Conservation (phyloP, 2,797 vertebrate genomes). For the Graptemys geographica region DNA sequence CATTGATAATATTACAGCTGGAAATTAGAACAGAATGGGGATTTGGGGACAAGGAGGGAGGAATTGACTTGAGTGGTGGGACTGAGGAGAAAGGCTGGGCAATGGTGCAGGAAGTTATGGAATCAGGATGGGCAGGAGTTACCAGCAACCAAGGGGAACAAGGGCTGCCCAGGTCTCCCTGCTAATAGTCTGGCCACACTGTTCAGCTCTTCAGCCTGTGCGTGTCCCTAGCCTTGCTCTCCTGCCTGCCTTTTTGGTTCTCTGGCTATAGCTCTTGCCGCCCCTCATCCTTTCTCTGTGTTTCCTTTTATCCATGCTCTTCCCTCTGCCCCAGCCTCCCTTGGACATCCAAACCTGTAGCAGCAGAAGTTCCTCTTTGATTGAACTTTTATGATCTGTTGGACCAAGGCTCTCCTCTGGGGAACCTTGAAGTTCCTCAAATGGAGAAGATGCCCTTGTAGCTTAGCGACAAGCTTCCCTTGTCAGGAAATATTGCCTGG, state of each 20-base stretch:
- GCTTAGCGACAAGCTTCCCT: neutral
- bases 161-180: neutral
- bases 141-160: neutral
- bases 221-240: neutral
- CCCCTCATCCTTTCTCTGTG: neutral
- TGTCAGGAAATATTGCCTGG: neutral
- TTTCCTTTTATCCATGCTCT: neutral
- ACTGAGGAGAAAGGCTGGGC: neutral
- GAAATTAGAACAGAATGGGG: neutral
- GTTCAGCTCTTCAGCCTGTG: neutral
- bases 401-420: neutral
- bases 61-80: neutral
- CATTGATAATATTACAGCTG: neutral
- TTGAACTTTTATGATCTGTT: neutral
- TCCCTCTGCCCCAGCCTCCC: neutral
- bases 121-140: neutral
- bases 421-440: neutral
- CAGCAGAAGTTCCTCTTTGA: neutral
- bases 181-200: neutral
- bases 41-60: neutral
- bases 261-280: neutral
- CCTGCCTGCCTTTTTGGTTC: neutral
- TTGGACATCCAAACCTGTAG: neutral
- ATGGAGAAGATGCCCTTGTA: neutral
- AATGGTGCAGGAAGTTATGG: accelerated